Evolutionary conservation across 2,888 invertebrate species (phyloP), one percentile per base, ranked within the genome.

Genomic region (Antheraea yamamai): DNA sequence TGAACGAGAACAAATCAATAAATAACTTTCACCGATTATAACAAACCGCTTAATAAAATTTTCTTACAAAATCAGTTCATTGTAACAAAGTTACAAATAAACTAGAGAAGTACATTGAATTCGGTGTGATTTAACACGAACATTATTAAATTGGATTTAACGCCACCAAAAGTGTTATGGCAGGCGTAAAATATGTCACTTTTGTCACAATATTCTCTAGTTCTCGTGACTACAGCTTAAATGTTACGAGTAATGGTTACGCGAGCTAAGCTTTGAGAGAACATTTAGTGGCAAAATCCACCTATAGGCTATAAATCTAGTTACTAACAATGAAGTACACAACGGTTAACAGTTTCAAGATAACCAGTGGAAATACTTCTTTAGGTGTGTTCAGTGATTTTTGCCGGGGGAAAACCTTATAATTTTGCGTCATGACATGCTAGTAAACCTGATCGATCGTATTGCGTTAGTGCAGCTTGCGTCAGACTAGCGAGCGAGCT

Each of bases 191-290:
- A 81, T 85, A 81, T 83, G 84, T 84, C 86, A 83, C 78, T 82
- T 81, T 77, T 82, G 79, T 81, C 82, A 82, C 77, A 85, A 84
- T 81, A 81, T 80, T 77, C 75, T 74, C 75, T 72, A 77, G 74
- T 78, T 79, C 79, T 85, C 87, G 88, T 87, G 89, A 87, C 87
- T 86, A 26, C 76, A 76, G 82, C 81, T 82, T 78, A 77, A 81
- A 81, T 82, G 82, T 83, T 79, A 81, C 75, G 76, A 78, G 73
- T 76, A 75, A 76, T 80, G 77, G 78, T 79, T 76, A 78, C 73
- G 74, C 85, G 86, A 86, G 85, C 85, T 85, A 87, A 88, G 80
- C 80, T 78, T 71, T 73, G 80, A 81, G 80, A 82, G 83, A 83
- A 78, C 80, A 75, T 75, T 72, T 58, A 72, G 16, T 58, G 39